Evolutionary conservation across 1,140 invertebrate species (phyloP).

Genomic region (Cherax quadricarinatus): DNA sequence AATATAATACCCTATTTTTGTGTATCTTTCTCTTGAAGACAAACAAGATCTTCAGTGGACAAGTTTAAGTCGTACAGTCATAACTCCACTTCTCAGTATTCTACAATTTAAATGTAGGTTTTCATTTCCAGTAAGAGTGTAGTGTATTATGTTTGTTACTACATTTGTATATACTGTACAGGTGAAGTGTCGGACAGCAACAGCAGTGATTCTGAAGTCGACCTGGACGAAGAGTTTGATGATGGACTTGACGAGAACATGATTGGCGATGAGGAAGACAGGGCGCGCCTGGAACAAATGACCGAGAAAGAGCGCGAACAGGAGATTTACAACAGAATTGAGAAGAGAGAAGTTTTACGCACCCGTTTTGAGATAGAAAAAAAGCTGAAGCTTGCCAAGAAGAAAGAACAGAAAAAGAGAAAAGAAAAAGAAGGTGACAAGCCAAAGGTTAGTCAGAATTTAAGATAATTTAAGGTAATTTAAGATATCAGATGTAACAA

Average conservation of each 20-base stretch:
- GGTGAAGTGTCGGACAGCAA: slow-evolving; percentile 81
- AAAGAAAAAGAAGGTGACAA: slow-evolving; percentile 75
- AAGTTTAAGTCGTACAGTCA: no score
- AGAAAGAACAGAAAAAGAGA: slow-evolving; percentile 85
- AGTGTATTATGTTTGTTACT: no score
- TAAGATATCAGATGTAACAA: no score
- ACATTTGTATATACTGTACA: slow-evolving; percentile 71
- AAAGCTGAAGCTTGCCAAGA: slow-evolving; percentile 90
- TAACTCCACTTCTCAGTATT: no score
- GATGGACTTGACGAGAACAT: slow-evolving; percentile 95
- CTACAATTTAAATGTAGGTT: no score
- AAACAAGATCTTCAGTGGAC: no score
- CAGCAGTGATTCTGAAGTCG: slow-evolving; percentile 78
- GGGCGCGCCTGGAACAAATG: slow-evolving; percentile 88
- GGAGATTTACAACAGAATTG: slow-evolving; percentile 97
- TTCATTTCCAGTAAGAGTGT: no score
- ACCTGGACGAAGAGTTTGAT: slow-evolving; percentile 82
- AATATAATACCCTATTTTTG: no score
- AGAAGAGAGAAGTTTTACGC: slow-evolving; percentile 94
- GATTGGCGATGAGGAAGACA: slow-evolving; percentile 97
- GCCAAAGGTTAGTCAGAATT: slow-evolving; percentile 74
- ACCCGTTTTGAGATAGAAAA: slow-evolving; percentile 97
- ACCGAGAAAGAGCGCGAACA: slow-evolving; percentile 98
- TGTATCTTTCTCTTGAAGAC: no score
- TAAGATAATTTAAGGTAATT: no score